A percentile compares a stretch with the other conserved stretches of the same genome.
These are phyloP conservation scores for Rhinoraja longicauda DNA, from an alignment of 2,797 vertebrate species.

Conservation along the genomic window DNA sequence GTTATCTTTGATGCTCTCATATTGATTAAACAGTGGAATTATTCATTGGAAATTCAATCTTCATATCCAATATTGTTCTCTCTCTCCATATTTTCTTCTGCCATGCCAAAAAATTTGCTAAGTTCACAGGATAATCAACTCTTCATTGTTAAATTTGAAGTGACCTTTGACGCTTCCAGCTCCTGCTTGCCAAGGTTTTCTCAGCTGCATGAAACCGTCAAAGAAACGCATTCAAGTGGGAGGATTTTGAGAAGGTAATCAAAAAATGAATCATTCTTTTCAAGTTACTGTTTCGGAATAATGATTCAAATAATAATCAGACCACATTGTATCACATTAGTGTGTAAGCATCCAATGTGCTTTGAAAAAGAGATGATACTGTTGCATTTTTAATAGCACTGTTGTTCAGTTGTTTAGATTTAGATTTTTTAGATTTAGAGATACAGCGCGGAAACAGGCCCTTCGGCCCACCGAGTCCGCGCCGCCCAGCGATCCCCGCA, in stretches of 20 bases:
- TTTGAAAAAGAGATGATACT: neutral
- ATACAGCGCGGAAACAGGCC: no score
- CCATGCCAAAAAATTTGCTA: neutral
- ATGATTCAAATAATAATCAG: constrained; percentile 5
- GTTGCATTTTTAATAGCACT: neutral
- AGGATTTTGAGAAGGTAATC: neutral
- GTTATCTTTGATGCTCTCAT: neutral
- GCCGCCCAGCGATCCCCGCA: no score
- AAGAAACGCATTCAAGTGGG: neutral
- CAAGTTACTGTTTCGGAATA: neutral
- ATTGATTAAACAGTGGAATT: neutral
- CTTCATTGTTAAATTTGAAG: neutral
- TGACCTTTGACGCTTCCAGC: neutral
- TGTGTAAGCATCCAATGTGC: neutral
- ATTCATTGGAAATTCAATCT: neutral
- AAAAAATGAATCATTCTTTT: constrained; percentile 13
- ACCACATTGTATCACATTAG: neutral
- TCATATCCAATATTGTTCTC: neutral
- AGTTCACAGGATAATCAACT: neutral
- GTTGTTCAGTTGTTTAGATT: neutral
- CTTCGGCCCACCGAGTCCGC: no score
- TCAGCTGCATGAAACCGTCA: neutral
- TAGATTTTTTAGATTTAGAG: no score
- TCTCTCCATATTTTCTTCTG: neutral
- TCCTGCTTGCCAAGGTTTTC: neutral